Percentiles rank a stretch among this genome's conserved stretches.
Evolutionary conservation across 2,113 vertebrate genomes (phyloP).

Genomic region (Galbula dea): DNA sequence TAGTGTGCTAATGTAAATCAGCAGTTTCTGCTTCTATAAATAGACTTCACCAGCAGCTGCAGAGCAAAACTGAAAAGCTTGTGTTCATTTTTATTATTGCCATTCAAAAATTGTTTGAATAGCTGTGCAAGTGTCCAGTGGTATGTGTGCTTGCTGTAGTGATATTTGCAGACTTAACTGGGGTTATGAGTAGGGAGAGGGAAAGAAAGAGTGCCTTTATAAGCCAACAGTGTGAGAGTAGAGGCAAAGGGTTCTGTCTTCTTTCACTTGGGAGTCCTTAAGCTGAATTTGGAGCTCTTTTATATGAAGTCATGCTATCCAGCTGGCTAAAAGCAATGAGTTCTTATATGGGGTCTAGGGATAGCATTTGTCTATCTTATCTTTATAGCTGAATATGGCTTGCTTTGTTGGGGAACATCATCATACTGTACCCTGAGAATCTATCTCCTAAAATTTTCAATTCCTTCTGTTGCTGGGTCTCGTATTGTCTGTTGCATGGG

Average conservation of each 20-base stretch:
- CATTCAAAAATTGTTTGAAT: neutral
- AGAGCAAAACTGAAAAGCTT: neutral
- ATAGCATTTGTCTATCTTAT: neutral
- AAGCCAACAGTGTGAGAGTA: neutral
- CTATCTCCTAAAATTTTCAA: neutral
- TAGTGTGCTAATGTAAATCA: neutral
- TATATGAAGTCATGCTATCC: neutral
- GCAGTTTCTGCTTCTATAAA: conserved; percentile 38
- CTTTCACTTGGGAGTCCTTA: neutral
- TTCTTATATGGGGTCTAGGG: neutral
- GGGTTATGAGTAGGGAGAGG: neutral
- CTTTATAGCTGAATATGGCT: neutral
- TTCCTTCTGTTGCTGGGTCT: neutral
- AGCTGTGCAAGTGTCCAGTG: neutral
- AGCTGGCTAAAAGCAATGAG: neutral
- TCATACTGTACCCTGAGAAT: neutral
- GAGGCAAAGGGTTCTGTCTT: neutral
- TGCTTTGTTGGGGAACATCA: neutral
- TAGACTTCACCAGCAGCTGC: neutral
- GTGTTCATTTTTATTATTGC: conserved; percentile 30
- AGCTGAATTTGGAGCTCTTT: neutral
- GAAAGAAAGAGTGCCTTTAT: neutral
- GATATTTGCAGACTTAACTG: neutral
- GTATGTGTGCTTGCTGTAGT: neutral
- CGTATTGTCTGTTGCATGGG: neutral